A percentile compares a stretch with the other conserved stretches of the same genome.
Evolutionary conservation across 2,797 vertebrate species (phyloP).

Genomic region (Petrocephalus schoutedeni): DNA sequence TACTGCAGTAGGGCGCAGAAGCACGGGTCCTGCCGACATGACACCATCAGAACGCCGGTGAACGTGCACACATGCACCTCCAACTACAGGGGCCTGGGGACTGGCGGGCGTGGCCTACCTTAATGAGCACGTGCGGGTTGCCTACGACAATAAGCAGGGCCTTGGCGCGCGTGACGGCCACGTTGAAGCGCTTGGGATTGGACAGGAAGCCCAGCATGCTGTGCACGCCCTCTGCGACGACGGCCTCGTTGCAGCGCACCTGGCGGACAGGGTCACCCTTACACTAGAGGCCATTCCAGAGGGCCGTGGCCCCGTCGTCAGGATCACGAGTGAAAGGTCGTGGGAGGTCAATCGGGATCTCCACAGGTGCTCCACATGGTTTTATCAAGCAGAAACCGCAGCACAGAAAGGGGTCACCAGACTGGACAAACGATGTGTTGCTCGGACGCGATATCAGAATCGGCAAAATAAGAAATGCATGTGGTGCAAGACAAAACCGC

Average conservation of each 20-base stretch:
- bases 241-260: constrained; percentile 80
- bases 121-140: constrained; percentile 83
- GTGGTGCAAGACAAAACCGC: too few species aligned
- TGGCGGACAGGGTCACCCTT: constrained; percentile 36
- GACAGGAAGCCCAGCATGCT: constrained; percentile 76
- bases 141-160: constrained; percentile 84
- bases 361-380: neutral
- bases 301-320: neutral
- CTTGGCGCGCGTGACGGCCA: constrained; percentile 87
- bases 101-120: constrained; percentile 54
- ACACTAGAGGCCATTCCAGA: neutral
- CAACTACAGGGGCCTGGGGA: neutral
- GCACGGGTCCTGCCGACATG: constrained; percentile 72
- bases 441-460: too few species aligned
- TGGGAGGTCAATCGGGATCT: neutral
- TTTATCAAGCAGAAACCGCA: neutral
- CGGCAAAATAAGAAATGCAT: too few species aligned
- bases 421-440: too few species aligned
- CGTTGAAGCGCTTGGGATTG: constrained; percentile 92
- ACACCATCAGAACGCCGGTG: constrained; percentile 39
- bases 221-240: constrained; percentile 58
- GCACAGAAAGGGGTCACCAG: neutral
- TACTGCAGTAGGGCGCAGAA: constrained; percentile 81
- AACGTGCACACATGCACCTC: neutral
- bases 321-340: neutral